Conservation (phyloP, 2,797 vertebrate genomes). For the Buphagus erythrorhynchus region DNA sequence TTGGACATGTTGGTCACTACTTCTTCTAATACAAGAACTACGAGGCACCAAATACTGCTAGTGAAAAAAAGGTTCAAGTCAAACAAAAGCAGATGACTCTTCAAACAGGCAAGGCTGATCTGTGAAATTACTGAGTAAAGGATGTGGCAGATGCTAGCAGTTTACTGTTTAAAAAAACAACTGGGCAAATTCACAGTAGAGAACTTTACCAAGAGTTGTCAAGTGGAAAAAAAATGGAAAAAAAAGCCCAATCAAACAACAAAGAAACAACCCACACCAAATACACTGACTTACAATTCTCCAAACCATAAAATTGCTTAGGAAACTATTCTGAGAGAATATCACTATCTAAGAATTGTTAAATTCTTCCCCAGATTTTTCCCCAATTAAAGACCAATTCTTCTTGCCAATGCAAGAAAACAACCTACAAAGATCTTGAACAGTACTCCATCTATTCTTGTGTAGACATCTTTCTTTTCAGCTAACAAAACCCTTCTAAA, state of each 20-base stretch:
- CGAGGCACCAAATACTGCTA: background rate
- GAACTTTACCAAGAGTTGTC: background rate
- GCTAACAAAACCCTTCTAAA: background rate
- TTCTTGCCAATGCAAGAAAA: background rate
- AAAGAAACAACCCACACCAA: background rate
- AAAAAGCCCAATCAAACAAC: background rate
- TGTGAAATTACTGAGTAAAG: background rate
- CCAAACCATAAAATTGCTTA: background rate
- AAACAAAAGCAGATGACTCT: background rate
- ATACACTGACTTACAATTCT: background rate
- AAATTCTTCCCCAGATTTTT: background rate
- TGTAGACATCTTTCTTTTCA: background rate
- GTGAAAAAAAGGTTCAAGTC: background rate
- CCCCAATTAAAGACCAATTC: background rate
- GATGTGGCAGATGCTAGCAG: background rate
- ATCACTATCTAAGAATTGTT: background rate
- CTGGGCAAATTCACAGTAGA: background rate
- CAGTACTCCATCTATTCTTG: background rate
- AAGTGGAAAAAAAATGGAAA: background rate
- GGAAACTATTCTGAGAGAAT: background rate
- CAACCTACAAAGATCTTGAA: background rate
- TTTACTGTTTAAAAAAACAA: background rate
- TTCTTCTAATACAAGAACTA: background rate
- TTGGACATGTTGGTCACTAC: background rate
- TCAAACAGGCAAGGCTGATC: background rate